Percentiles rank a stretch among this genome's conserved stretches.
Conservation (phyloP, 2,888 invertebrate species). For the Aleiodes leptofemur region DNA sequence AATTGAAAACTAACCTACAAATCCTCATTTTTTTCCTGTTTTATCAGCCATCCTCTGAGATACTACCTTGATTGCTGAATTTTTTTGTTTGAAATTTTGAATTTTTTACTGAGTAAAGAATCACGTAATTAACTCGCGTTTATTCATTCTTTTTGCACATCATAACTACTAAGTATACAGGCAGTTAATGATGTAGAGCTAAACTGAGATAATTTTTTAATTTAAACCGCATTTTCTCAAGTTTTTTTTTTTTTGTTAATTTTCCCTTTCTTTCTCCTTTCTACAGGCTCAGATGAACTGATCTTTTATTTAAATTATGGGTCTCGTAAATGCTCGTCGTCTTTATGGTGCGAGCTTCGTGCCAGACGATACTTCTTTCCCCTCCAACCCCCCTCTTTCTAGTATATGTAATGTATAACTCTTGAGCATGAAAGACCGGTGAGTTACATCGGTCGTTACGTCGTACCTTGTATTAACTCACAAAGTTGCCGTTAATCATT, state of each 20-base stretch:
- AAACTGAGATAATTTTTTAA: conserved; percentile 14
- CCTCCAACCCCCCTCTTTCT: too few relatives aligned
- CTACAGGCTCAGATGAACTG: conserved; percentile 28
- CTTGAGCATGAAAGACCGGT: conserved; percentile 33
- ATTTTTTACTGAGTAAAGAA: too few relatives aligned
- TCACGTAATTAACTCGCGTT: too few relatives aligned
- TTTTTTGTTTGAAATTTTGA: too few relatives aligned
- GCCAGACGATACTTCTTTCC: conserved; percentile 30
- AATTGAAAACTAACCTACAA: too few relatives aligned
- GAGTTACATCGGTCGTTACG: conserved; percentile 43
- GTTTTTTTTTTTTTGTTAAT: background rate
- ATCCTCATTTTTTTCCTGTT: too few relatives aligned
- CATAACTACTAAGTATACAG: too few relatives aligned
- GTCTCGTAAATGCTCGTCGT: conserved; percentile 33
- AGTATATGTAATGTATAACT: conserved; percentile 17
- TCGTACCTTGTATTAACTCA: conserved; percentile 39
- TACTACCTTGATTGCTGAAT: too few relatives aligned
- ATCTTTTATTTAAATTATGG: conserved; percentile 44
- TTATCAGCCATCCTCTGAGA: too few relatives aligned
- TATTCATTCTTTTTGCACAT: too few relatives aligned
- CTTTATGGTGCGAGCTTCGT: conserved; percentile 36
- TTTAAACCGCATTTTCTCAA: background rate
- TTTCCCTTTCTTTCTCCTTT: conserved; percentile 3
- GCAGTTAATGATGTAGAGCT: background rate
- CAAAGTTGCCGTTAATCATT: conserved; percentile 40